Evolutionary conservation across 2,113 vertebrate genomes (phyloP).

Genomic region (Brachypteracias leptosomus): DNA sequence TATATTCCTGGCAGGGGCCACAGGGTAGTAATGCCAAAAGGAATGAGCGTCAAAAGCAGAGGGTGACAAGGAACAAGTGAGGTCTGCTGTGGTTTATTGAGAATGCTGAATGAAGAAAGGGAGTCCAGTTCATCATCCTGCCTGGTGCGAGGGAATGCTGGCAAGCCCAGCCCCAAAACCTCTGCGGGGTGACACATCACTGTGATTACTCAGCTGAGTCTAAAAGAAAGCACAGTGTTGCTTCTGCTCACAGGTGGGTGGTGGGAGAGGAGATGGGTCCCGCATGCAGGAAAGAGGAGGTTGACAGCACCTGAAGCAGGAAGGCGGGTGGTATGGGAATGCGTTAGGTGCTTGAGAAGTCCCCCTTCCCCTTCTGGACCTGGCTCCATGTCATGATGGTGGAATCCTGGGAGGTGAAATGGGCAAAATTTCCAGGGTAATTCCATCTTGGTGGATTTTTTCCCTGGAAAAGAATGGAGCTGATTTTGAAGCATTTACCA

Average conservation of each 20-base stretch:
- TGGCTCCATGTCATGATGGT: rapidly evolving
- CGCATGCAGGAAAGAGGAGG: rapidly evolving
- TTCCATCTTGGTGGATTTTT: background rate
- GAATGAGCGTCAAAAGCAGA: background rate
- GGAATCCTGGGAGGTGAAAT: background rate
- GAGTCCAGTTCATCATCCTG: background rate
- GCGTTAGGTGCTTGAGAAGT: rapidly evolving
- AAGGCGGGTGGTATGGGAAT: rapidly evolving
- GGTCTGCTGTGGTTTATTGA: background rate
- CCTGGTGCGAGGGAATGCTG: background rate
- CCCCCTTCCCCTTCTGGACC: background rate
- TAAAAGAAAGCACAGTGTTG: rapidly evolving
- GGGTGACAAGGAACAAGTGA: background rate
- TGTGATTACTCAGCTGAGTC: background rate
- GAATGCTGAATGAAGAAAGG: background rate
- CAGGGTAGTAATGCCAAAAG: background rate
- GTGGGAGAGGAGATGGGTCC: background rate
- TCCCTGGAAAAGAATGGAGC: background rate
- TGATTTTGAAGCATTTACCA: background rate
- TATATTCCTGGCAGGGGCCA: background rate
- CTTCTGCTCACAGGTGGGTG: background rate
- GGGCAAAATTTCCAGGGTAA: background rate
- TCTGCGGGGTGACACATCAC: background rate
- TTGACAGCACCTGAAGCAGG: rapidly evolving
- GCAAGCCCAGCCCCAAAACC: background rate